Evolutionary conservation across 2,113 vertebrate species (phyloP), one percentile per base, ranked within the genome.

Genomic region (Puffinus mauretanicus): DNA sequence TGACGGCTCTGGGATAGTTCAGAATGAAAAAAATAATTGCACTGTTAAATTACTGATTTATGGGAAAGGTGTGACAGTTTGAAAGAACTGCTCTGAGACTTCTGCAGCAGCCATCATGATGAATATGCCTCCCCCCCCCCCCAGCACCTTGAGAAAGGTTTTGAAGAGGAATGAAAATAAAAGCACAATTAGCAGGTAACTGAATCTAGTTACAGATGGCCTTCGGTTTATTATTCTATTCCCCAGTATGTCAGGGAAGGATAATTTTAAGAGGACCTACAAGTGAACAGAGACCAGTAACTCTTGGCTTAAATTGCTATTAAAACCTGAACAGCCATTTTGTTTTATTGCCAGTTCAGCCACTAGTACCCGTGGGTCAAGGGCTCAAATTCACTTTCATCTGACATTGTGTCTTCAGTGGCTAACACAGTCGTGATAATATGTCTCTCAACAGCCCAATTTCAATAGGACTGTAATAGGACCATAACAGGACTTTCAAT

Each of bases 341-440:
- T 87, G 96, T 93, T 97, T 96, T 94, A 97, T 62, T 94, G 73
- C 71, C 81, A 77, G 88, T 83, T 96, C 94, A 90, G 47, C 61
- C 61, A 85, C 82, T 80, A 72, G 11, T 55, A 80, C 61, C 51
- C 79, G 81, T 13, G 75, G 76, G 70, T 96, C 91, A 97, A 64
- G 66, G 62, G 76, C 90, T 96, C 82, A 93, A 93, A 88, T 61
- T 57, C 52, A 93, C 90, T 91, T 96, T 81, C 78, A 70, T 42
- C 15, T 66, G 70, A 75, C 75, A 65, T 12, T 49, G 30, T 38
- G 66, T 42, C 75, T 73, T 91, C 55, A 38, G 73, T 70, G 25
- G 66, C 88, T 46, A 82, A 20, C 24, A 76, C 29, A 19, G 60
- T 9, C 14, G 42, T 9, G 26, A 67, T 11, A 61, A 7, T 18